phyloP scores from a whole-genome alignment of 2,113 vertebrate species.

The Pedionomus torquatus region DNA sequence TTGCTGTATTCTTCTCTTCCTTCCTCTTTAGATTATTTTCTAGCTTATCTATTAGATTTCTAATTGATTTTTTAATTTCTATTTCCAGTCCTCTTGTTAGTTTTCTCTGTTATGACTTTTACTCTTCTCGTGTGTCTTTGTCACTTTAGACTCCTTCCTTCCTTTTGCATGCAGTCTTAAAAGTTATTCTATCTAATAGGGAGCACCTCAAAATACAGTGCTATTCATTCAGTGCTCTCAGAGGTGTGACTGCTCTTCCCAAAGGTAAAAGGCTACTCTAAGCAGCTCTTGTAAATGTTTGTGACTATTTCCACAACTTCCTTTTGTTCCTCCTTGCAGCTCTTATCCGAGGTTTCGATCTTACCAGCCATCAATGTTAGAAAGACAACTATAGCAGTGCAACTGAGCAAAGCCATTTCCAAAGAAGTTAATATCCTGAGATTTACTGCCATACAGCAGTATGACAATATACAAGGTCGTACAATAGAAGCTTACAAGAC shows the following conservation, averaged over 20 bases:
- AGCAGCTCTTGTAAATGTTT: neutral
- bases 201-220: neutral
- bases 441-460: neutral
- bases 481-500: neutral
- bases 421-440: neutral
- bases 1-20: neutral
- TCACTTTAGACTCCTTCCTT: neutral
- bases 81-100: neutral
- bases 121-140: neutral
- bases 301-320: neutral
- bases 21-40: neutral
- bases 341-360: neutral
- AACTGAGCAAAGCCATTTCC: neutral
- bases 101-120: neutral
- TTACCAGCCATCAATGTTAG: neutral
- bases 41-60: neutral
- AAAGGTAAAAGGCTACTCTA: neutral
- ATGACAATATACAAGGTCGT: neutral
- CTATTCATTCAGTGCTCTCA: neutral
- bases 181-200: neutral
- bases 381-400: neutral
- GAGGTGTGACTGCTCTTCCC: neutral
- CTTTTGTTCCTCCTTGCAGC: neutral
- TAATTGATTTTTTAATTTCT: neutral
- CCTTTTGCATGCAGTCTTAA: neutral